These are phyloP conservation scores for Bacillus rossius DNA, from an alignment of 1,140 invertebrate genomes.

Conservation along the genomic window DNA sequence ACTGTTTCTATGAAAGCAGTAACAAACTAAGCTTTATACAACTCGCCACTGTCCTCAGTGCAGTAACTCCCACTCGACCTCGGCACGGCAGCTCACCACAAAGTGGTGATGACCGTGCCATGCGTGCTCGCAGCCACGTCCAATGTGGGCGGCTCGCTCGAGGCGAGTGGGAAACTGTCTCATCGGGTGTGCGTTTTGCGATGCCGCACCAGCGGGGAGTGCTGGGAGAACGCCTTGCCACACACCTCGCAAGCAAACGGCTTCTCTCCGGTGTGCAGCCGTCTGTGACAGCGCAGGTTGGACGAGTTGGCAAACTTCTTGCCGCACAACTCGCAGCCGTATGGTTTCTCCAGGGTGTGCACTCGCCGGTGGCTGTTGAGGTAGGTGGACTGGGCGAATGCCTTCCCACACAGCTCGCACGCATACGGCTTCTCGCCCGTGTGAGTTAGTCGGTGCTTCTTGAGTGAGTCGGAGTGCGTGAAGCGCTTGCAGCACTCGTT, in stretches of 20 bases:
- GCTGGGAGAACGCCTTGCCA: constrained; percentile 60
- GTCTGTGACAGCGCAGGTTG: constrained; percentile 30
- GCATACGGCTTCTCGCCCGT: constrained; percentile 7
- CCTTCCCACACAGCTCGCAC: constrained; percentile 17
- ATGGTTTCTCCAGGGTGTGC: constrained; percentile 60
- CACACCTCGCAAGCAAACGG: constrained; percentile 49
- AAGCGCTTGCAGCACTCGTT: constrained; percentile 42
- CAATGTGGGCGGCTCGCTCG: too few relatives aligned
- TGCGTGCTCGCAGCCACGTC: too few relatives aligned
- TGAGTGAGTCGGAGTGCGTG: not conserved
- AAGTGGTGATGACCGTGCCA: too few relatives aligned
- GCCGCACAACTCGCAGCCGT: constrained; percentile 58
- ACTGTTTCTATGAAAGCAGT: too few relatives aligned
- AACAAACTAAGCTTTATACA: too few relatives aligned
- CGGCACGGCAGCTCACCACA: too few relatives aligned
- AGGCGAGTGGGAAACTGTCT: too few relatives aligned
- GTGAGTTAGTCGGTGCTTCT: constrained; percentile 1
- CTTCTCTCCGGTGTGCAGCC: constrained; percentile 36
- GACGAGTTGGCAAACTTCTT: constrained; percentile 39
- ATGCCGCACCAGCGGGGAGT: constrained; percentile 23
- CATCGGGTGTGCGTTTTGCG: constrained; percentile 14
- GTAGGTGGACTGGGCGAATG: not conserved
- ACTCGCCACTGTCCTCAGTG: too few relatives aligned
- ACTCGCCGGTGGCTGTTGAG: constrained; percentile 49
- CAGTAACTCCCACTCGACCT: too few relatives aligned